Evolutionary conservation across 2,888 invertebrate species (phyloP).

Genomic region (Lasioglossum morio): DNA sequence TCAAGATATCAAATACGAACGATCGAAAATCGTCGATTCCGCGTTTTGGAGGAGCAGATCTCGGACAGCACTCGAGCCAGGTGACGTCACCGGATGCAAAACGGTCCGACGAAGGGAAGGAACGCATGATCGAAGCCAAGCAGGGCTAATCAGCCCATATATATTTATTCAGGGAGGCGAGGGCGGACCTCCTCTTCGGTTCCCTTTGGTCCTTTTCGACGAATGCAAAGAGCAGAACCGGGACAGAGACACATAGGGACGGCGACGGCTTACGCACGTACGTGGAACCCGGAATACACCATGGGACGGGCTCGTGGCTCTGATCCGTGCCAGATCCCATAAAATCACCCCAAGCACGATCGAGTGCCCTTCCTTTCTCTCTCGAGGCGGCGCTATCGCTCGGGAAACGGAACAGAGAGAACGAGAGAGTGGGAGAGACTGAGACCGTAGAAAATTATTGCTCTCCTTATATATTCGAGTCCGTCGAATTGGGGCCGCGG

Average conservation of each 20-base stretch:
- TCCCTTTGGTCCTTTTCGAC: constrained; percentile 14
- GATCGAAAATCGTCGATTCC: not conserved
- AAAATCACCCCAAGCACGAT: constrained; percentile 79
- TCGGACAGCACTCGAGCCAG: no score
- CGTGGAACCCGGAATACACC: constrained; percentile 71
- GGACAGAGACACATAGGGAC: constrained; percentile 43
- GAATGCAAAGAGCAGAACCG: constrained; percentile 53
- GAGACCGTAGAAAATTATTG: constrained; percentile 80
- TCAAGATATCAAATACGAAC: no score
- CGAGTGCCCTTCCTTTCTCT: constrained; percentile 68
- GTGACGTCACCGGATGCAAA: constrained; percentile 70
- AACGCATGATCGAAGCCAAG: constrained; percentile 75
- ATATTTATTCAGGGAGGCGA: constrained; percentile 79
- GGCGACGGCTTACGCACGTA: constrained; percentile 73
- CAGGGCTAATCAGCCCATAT: constrained; percentile 81
- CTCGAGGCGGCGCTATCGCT: constrained; percentile 52
- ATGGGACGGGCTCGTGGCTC: constrained; percentile 75
- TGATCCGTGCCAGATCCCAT: constrained; percentile 82
- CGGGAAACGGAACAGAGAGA: constrained; percentile 44
- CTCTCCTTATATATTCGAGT: constrained; percentile 82
- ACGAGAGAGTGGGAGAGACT: not conserved
- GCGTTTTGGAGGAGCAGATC: not conserved
- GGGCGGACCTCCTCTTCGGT: constrained; percentile 73
- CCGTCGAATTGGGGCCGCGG: constrained; percentile 70
- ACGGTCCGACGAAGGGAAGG: constrained; percentile 44